Evolutionary conservation across 2,888 invertebrate species (phyloP).

Genomic region (Erpobdella octoculata): DNA sequence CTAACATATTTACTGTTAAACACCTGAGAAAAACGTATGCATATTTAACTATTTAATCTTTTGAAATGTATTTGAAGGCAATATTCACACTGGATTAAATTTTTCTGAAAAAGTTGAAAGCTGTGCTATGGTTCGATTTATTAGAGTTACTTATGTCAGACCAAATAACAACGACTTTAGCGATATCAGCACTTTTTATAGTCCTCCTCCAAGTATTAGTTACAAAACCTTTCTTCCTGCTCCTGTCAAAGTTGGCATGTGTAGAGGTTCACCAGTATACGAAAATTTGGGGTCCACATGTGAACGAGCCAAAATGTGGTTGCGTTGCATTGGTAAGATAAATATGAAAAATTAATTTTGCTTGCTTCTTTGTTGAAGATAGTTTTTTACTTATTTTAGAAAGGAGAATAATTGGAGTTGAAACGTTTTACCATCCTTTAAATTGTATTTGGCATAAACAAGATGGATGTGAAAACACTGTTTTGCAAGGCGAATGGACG

Average conservation of each 20-base stretch:
- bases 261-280: conserved; percentile 38
- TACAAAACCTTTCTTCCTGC: conserved; percentile 40
- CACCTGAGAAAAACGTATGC: too few relatives aligned
- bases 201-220: conserved; percentile 35
- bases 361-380: too few relatives aligned
- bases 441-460: conserved; percentile 38
- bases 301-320: conserved; percentile 38
- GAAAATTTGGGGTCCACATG: conserved; percentile 36
- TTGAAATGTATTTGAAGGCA: too few relatives aligned
- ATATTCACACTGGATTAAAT: conserved; percentile 38
- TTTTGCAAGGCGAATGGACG: conserved; percentile 39
- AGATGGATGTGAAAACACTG: conserved; percentile 37
- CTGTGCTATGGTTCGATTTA: conserved; percentile 36
- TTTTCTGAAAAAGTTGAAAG: conserved; percentile 39
- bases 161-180: conserved; percentile 31
- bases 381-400: too few relatives aligned
- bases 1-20: too few relatives aligned
- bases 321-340: conserved; percentile 37
- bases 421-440: conserved; percentile 39
- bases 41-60: too few relatives aligned
- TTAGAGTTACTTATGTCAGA: conserved; percentile 38
- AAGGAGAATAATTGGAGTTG: conserved; percentile 36
- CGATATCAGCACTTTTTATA: conserved; percentile 31
- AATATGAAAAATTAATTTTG: too few relatives aligned
- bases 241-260: conserved; percentile 39